Conservation (phyloP, 1,140 invertebrate genomes). For the Cotesia glomerata region DNA sequence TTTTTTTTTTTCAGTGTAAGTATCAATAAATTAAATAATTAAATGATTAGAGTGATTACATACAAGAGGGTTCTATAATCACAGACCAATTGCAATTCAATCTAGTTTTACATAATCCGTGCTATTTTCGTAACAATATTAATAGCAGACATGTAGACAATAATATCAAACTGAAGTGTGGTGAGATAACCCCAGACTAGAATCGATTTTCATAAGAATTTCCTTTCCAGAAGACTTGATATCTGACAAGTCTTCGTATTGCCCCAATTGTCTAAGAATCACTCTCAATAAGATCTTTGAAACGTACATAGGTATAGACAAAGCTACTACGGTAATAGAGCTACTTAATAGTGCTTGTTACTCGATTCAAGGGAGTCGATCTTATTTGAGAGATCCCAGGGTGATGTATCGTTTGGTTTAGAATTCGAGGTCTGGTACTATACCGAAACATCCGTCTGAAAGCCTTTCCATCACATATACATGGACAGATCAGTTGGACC, state of each 20-base stretch:
- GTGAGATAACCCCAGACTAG: background rate
- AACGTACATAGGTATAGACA: background rate
- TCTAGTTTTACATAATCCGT: no score
- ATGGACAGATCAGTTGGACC: background rate
- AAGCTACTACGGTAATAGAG: background rate
- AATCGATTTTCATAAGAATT: background rate
- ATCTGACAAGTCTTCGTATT: constrained; percentile 2
- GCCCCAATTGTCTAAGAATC: constrained; percentile 12
- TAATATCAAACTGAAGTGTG: background rate
- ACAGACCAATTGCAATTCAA: no score
- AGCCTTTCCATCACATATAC: background rate
- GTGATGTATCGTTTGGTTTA: constrained; percentile 9
- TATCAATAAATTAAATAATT: no score
- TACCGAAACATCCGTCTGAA: background rate
- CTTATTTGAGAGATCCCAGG: background rate
- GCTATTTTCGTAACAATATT: no score
- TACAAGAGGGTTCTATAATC: no score
- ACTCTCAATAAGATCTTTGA: background rate
- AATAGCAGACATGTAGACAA: background rate
- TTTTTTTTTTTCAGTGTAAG: no score
- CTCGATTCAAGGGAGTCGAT: background rate
- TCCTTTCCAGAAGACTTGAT: constrained; percentile 6
- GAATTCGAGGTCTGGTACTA: background rate
- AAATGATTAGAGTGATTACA: no score
- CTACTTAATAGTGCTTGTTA: background rate